phyloP scores from a whole-genome alignment of 2,113 vertebrate genomes.

The Dipodomys ordii region DNA sequence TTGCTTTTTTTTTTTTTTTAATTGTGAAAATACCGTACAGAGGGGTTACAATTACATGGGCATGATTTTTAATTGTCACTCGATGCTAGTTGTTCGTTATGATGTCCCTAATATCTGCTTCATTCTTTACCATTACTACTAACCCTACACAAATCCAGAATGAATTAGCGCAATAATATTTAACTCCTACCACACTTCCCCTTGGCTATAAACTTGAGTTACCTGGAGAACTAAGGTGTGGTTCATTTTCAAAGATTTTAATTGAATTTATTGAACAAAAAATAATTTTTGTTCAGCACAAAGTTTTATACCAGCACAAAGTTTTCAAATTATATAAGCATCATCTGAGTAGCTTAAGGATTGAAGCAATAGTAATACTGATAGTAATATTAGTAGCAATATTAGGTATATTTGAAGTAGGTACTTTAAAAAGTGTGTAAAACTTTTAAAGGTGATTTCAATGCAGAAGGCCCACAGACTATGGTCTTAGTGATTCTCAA shows the following conservation, averaged over 20 bases:
- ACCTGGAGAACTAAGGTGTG: not conserved
- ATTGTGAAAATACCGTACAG: too few relatives aligned
- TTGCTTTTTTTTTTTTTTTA: not conserved
- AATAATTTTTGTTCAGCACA: not conserved
- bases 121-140: not conserved
- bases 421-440: not conserved
- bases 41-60: too few relatives aligned
- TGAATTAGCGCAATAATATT: not conserved
- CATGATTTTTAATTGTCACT: not conserved
- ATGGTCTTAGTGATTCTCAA: not conserved
- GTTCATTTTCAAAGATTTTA: not conserved
- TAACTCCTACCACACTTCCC: not conserved
- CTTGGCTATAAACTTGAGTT: not conserved
- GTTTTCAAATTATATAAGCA: conserved; percentile 20
- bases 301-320: not conserved
- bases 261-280: not conserved
- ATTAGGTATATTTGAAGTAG: not conserved
- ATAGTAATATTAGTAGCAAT: not conserved
- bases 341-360: not conserved
- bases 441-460: conserved; percentile 20
- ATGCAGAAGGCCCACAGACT: not conserved
- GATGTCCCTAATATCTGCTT: not conserved
- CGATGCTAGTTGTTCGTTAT: conserved; percentile 8
- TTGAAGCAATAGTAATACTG: too few relatives aligned
- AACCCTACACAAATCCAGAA: not conserved